These are phyloP conservation scores for Timandra comae DNA, from an alignment of 2,888 invertebrate genomes.

Conservation along the genomic window DNA sequence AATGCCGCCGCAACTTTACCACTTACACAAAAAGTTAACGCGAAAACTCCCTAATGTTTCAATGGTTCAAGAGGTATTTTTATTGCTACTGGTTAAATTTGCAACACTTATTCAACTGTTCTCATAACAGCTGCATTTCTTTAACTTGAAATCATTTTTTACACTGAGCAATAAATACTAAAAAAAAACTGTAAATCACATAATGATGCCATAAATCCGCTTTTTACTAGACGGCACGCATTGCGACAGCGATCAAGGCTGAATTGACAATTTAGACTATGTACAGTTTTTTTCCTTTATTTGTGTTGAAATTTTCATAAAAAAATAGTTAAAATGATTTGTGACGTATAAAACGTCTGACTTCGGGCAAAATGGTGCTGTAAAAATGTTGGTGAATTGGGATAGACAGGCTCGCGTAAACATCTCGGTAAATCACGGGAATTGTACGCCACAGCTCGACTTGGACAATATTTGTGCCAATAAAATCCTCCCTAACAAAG, in stretches of 20 bases:
- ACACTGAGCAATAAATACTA: no score
- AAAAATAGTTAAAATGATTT: conserved; percentile 55
- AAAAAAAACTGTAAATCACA: conserved; percentile 17
- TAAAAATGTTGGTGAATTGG: conserved; percentile 59
- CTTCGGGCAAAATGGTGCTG: conserved; percentile 53
- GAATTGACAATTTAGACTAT: conserved; percentile 13
- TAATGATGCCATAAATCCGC: conserved; percentile 16
- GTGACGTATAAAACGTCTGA: conserved; percentile 55
- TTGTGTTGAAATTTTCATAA: conserved; percentile 42
- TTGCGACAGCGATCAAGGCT: conserved; percentile 19
- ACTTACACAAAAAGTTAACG: conserved; percentile 65
- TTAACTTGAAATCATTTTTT: no score
- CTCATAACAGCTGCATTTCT: no score
- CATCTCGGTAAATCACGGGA: conserved; percentile 70
- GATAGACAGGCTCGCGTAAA: conserved; percentile 64
- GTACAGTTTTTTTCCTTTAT: conserved; percentile 8
- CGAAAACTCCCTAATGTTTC: conserved; percentile 52
- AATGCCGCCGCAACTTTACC: conserved; percentile 62
- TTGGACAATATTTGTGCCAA: conserved; percentile 74
- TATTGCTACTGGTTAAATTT: conserved; percentile 36
- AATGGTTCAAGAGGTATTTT: conserved; percentile 51
- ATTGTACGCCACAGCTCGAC: conserved; percentile 61
- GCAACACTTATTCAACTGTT: background rate
- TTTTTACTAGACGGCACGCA: conserved; percentile 16
- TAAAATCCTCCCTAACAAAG: conserved; percentile 70